phyloP scores from a whole-genome alignment of 2,113 vertebrate genomes.

The Leucopternis melanops region DNA sequence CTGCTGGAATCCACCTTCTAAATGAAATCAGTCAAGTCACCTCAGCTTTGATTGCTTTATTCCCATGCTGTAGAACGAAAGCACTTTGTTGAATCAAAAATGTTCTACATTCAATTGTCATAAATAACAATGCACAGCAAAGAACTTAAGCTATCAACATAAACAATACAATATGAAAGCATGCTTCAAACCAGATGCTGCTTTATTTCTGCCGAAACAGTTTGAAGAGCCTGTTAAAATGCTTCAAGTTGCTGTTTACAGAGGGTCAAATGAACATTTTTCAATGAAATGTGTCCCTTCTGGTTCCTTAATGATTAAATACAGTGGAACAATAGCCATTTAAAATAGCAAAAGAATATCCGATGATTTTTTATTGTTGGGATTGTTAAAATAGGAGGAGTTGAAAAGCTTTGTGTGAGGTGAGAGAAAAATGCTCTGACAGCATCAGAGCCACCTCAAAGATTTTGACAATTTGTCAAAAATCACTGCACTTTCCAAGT shows the following conservation, averaged over 20 bases:
- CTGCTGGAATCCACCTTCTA: slow-evolving; percentile 57
- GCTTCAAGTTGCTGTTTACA: slow-evolving; percentile 69
- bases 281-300: slow-evolving; percentile 75
- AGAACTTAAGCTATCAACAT: slow-evolving; percentile 72
- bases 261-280: slow-evolving; percentile 72
- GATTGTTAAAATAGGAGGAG: slow-evolving; percentile 62
- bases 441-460: slow-evolving; percentile 33
- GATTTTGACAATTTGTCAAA: slow-evolving; percentile 65
- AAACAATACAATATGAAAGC: slow-evolving; percentile 70
- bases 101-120: slow-evolving; percentile 57
- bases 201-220: slow-evolving; percentile 68
- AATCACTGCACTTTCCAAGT: slow-evolving; percentile 51
- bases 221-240: slow-evolving; percentile 73
- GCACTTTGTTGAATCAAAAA: slow-evolving; percentile 61
- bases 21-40: slow-evolving; percentile 61
- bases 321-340: slow-evolving; percentile 69
- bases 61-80: slow-evolving; percentile 49
- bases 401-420: slow-evolving; percentile 59
- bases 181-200: slow-evolving; percentile 61
- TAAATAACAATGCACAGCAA: slow-evolving; percentile 67
- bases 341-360: slow-evolving; percentile 68
- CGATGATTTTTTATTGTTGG: slow-evolving; percentile 70
- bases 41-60: slow-evolving; percentile 51
- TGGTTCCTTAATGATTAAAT: slow-evolving; percentile 74
- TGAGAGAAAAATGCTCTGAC: slow-evolving; percentile 61